Conservation (phyloP, 1,140 invertebrate genomes). For the Phthorimaea operculella region DNA sequence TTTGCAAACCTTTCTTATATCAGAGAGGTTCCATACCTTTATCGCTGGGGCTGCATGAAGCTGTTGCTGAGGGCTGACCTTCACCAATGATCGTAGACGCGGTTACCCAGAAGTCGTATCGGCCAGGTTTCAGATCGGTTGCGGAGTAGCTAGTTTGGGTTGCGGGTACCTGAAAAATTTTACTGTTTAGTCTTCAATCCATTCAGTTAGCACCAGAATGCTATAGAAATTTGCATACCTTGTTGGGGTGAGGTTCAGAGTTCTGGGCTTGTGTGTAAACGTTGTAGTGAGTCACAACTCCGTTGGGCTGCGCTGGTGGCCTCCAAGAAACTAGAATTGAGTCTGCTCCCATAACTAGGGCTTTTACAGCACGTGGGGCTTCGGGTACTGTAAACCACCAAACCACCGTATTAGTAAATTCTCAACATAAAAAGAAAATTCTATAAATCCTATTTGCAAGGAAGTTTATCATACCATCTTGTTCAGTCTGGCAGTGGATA, state of each 20-base stretch:
- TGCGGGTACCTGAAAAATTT: constrained; percentile 65
- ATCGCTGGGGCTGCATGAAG: constrained; percentile 82
- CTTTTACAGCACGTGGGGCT: constrained; percentile 91
- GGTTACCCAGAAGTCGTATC: constrained; percentile 95
- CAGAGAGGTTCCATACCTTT: no score
- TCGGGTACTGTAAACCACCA: constrained; percentile 79
- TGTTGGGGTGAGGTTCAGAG: constrained; percentile 76
- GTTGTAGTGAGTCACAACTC: constrained; percentile 92
- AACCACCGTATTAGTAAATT: constrained; percentile 1
- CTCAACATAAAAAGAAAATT: neutral
- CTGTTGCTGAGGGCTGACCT: constrained; percentile 88
- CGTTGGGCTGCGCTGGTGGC: constrained; percentile 91
- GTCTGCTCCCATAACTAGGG: constrained; percentile 89
- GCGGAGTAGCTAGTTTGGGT: constrained; percentile 84
- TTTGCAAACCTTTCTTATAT: no score
- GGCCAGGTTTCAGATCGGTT: constrained; percentile 82
- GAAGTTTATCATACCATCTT: constrained; percentile 80
- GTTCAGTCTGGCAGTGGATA: constrained; percentile 94
- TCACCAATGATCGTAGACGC: constrained; percentile 93
- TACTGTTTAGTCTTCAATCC: no score
- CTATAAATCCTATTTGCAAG: neutral
- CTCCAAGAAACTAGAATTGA: constrained; percentile 95
- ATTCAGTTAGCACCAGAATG: no score
- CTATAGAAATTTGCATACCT: no score
- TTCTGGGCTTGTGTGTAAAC: constrained; percentile 88